Base-by-base conservation (phyloP, 2,797 vertebrate species). In the Acanthurus tractus region DNA sequence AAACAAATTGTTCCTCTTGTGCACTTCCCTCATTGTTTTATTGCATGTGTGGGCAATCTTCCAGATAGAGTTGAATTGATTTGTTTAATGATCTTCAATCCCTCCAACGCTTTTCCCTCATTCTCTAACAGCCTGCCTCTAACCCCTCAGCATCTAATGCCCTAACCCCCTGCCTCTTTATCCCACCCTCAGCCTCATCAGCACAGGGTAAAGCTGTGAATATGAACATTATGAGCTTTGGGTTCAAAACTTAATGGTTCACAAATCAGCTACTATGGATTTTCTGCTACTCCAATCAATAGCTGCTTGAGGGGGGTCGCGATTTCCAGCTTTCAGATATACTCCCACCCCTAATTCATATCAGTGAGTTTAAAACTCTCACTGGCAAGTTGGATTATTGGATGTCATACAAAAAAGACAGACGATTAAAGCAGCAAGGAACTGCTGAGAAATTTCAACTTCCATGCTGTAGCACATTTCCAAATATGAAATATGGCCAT, bases 201-300 rank as follows among this genome's bases (percentile, higher is more conserved):
- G 91, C 94, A 85, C 82, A 88, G 80, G 88, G 92, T 82, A 87
- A 94, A 94, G 90, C 91, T 93, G 90, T 94, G 93, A 95, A 95
- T 97, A 96, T 93, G 94, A 94, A 94, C 95, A 92, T 96, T 94
- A 96, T 95, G 91, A 90, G 93, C 95, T 94, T 93, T 95, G 92
- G 90, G 95, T 96, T 96, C 95, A 95, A 94, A 96, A 96, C 93
- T 90, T 96, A 96, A 96, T 94, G 94, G 91, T 95, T 94, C 94
- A 96, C 95, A 96, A 97, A 97, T 97, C 96, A 97, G 93, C 93
- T 79, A 38, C 83, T 94, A 96, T 96, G 91, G 96, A 97, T 97
- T 96, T 96, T 93, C 91, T 94, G 94, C 88, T 96, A 80, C 82
- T 72, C 63, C 84, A 83, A 94, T 96, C 95, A 92, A 95, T 96